Base-by-base conservation (phyloP, 2,888 invertebrate species). In the Tetropium fuscum region DNA sequence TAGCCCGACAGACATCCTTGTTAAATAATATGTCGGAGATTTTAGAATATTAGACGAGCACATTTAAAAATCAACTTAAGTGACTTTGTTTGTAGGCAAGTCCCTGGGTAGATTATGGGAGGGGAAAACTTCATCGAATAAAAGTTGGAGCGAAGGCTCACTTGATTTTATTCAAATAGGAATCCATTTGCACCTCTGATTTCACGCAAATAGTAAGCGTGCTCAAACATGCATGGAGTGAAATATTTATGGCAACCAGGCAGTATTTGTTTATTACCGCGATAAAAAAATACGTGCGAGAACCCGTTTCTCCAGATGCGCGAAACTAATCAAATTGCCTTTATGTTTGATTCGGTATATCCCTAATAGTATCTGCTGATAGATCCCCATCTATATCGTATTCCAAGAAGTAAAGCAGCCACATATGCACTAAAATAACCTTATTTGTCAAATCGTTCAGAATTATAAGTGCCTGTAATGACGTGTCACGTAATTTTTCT, bases 1-100 rank as follows among this genome's bases (percentile, higher is more conserved):
- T 49, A 25, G 47, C 22, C 53, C 30, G 62, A 58, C 62, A 58
- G 62, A 53, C 51, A 51, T 58, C 55, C 48, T 62, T 55, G 62
- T 62, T 58, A 58, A 55, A 27, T 49, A 40, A 55, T 57, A 57
- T 53, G 60, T 44, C 53, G 45, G 58, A 45, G 58, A 62, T 55
- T 62, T 56, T 45, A 55, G 58, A 62, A 62, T 62, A 49, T 58
- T 49, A 62, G 40, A 54, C 49, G 54, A 40, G 40, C 43, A 48
- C 30, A 49, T 41, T 44, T 34, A 56, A 53, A 55, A 47, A 57
- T 53, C 60, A 41, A 51, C 40, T 47, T 53, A 45, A 60, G 56
- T 51, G 53, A 57, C 60, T 45, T 45, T 27, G 43, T 43, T 43
- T 25, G 45, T 10, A 13, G 27, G 45, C n/a, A 30, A 45, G 25